Base-by-base conservation (phyloP, 2,888 invertebrate genomes). In the Gryllus longicercus region DNA sequence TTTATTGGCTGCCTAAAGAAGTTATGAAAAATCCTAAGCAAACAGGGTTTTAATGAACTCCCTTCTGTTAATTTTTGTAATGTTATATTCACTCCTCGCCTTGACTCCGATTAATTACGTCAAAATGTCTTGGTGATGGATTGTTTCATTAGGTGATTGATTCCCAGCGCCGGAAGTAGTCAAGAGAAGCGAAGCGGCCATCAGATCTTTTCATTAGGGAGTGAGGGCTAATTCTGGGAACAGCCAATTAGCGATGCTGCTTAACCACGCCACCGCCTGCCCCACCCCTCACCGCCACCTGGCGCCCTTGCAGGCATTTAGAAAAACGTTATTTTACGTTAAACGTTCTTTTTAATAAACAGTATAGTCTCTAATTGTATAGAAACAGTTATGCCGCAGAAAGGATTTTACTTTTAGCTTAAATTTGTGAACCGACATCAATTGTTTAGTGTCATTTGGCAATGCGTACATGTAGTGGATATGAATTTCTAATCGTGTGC, bases 91-190 rank as follows among this genome's bases (percentile, higher is more conserved):
- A 63, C 63, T n/a, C 63, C n/a, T 63, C 12, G 10, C 8, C n/a
- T 14, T 63, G 14, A 63, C n/a, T 63, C 63, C 63, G 38, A 63
- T 63, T 63, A 63, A 63, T 11, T 63, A 63, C 63, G 14, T 63
- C n/a, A n/a, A n/a, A 16, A 5, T 38, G 63, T 63, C 63, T 63
- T 16, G 14, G n/a, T 63, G 63, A 63, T 63, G n/a, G n/a, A 63
- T 63, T 63, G 63, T 63, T 63, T 63, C 63, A 63, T 63, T 63
- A 63, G 63, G 14, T 63, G 63, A 63, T 63, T 63, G 63, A 63
- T 63, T 63, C n/a, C n/a, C 63, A n/a, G 63, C 63, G 14, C 63
- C 10, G n/a, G n/a, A 63, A 63, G 16, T 63, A 4, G 63, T n/a
- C n/a, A 63, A 63, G 63, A 8, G 63, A 63, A 63, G 12, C 8